Percentiles rank a stretch among this genome's conserved stretches.
Conservation (phyloP, 2,113 vertebrate species). For the Chaenocephalus aceratus region DNA sequence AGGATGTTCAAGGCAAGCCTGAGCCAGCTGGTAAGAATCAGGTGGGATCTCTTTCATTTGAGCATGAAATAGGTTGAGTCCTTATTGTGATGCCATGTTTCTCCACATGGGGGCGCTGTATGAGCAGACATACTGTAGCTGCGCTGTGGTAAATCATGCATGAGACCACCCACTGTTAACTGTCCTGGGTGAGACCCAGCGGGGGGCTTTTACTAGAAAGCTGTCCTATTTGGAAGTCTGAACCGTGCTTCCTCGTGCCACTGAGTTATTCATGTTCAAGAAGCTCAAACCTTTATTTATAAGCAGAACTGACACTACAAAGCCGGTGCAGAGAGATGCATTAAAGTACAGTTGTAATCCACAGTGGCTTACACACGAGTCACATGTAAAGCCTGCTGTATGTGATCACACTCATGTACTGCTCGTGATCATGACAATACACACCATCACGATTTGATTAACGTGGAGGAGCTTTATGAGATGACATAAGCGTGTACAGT, state of each 20-base stretch:
- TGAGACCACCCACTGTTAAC: slow-evolving; percentile 45
- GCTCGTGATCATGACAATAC: background rate
- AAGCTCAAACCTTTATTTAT: background rate
- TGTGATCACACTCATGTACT: slow-evolving; percentile 11
- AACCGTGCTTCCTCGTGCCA: slow-evolving; percentile 37
- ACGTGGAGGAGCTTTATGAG: slow-evolving; percentile 4
- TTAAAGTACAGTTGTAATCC: background rate
- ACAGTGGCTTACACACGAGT: background rate
- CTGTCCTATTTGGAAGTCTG: slow-evolving; percentile 44
- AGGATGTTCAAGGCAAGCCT: no score
- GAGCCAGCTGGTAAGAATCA: no score
- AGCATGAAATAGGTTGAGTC: background rate
- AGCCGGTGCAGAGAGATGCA: background rate
- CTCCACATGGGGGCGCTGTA: slow-evolving; percentile 61
- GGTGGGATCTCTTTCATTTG: no score
- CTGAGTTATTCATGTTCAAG: slow-evolving; percentile 36
- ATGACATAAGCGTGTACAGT: slow-evolving; percentile 26
- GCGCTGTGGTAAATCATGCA: slow-evolving; percentile 28
- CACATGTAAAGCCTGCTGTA: slow-evolving; percentile 11
- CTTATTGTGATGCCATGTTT: background rate
- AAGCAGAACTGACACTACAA: background rate
- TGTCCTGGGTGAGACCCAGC: slow-evolving; percentile 45
- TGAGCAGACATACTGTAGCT: slow-evolving; percentile 17
- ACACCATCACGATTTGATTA: background rate
- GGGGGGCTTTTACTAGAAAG: slow-evolving; percentile 40